phyloP scores from a whole-genome alignment of 2,797 vertebrate species.

The Notamacropus eugenii region DNA sequence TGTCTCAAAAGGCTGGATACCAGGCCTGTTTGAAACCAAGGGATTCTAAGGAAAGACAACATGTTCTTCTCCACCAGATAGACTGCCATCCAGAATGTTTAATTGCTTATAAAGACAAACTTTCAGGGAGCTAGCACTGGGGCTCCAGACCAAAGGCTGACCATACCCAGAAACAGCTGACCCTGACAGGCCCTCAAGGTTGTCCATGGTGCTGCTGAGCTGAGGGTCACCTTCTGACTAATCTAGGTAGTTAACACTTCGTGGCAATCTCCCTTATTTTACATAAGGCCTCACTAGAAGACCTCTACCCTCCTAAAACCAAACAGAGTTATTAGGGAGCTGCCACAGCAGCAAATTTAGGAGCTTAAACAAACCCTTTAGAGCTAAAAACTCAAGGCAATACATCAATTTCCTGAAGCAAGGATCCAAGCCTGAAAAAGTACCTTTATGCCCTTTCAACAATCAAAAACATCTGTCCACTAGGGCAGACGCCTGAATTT shows the following conservation, averaged over 20 bases:
- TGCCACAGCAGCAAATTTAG: slow-evolving; percentile 30
- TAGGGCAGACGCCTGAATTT: neutral
- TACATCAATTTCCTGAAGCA: slow-evolving; percentile 24
- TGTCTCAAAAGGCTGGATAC: neutral
- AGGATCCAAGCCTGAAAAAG: slow-evolving; percentile 5
- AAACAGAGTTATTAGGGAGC: neutral
- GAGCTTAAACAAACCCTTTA: neutral
- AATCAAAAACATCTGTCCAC: slow-evolving; percentile 3
- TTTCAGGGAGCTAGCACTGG: no score
- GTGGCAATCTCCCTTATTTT: neutral
- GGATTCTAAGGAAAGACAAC: neutral
- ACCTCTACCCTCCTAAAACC: neutral
- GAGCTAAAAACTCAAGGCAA: slow-evolving; percentile 11
- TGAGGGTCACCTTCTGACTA: neutral
- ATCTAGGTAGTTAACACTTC: neutral
- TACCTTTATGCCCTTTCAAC: neutral
- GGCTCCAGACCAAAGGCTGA: neutral
- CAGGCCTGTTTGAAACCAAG: neutral
- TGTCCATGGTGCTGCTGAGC: neutral
- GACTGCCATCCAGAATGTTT: neutral
- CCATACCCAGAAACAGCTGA: neutral
- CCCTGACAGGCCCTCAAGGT: neutral
- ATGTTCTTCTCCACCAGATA: neutral
- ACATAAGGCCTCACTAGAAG: neutral
- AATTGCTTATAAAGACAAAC: no score